Conservation (phyloP, 2,888 invertebrate genomes). For the Catocala nupta region DNA sequence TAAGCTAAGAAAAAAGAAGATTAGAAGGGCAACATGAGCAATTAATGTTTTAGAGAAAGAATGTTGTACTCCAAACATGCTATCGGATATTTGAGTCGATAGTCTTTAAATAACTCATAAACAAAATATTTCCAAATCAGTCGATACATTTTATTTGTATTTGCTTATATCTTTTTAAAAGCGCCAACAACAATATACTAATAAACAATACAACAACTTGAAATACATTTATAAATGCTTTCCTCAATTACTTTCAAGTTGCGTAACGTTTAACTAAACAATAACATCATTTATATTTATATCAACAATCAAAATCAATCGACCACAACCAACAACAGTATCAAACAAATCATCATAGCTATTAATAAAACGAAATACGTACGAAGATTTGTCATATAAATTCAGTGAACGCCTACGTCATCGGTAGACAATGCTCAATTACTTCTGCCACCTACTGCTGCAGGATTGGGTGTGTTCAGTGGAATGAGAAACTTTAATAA, state of each 20-base stretch:
- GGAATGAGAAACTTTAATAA: conserved; percentile 55
- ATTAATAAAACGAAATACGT: conserved; percentile 51
- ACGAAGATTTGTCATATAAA: conserved; percentile 62
- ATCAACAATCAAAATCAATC: conserved; percentile 30
- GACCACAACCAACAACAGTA: conserved; percentile 34
- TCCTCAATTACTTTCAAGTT: conserved; percentile 11
- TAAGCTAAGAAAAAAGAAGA: conserved; percentile 70
- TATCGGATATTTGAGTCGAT: no score
- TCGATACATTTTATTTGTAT: no score
- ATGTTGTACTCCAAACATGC: no score
- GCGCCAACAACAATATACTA: background rate
- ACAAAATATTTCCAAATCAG: no score
- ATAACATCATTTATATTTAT: conserved; percentile 20
- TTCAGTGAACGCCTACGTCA: conserved; percentile 66
- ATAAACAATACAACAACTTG: background rate
- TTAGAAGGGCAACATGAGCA: conserved; percentile 65
- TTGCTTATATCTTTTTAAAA: no score
- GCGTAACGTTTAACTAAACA: conserved; percentile 12
- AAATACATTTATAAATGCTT: conserved; percentile 3
- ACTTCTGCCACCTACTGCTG: conserved; percentile 74
- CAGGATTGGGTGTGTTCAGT: conserved; percentile 45
- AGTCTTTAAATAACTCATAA: no score
- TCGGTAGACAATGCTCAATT: conserved; percentile 79
- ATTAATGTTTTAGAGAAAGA: conserved; percentile 33
- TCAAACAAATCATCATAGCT: conserved; percentile 60